Evolutionary conservation across 2,888 invertebrate genomes (phyloP).

Genomic region (Neria commutata): DNA sequence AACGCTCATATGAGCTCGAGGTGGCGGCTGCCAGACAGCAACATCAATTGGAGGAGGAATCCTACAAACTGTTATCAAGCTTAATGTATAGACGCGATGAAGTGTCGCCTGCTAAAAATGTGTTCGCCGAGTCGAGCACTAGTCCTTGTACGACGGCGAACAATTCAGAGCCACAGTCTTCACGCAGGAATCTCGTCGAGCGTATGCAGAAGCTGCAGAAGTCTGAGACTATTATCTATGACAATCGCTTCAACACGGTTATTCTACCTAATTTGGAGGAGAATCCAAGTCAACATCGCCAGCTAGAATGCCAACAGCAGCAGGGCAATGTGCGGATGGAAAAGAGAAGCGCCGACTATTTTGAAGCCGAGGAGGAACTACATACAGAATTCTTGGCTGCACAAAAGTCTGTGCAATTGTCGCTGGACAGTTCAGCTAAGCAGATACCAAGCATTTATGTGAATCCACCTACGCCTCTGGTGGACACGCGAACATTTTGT

Average conservation of each 20-base stretch:
- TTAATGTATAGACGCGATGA: conserved; percentile 22
- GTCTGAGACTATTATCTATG: conserved; percentile 55
- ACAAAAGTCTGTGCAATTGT: conserved; percentile 30
- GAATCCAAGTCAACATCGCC: too few relatives aligned
- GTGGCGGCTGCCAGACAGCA: not conserved
- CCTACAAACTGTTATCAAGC: conserved; percentile 29
- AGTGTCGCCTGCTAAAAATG: not conserved
- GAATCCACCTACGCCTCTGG: conserved; percentile 52
- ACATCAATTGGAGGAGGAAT: conserved; percentile 18
- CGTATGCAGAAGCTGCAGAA: conserved; percentile 44
- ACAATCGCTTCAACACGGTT: conserved; percentile 42
- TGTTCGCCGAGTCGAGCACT: not conserved
- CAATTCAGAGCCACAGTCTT: conserved; percentile 4
- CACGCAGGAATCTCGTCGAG: conserved; percentile 16
- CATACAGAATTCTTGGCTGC: conserved; percentile 13
- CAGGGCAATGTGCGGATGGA: not conserved
- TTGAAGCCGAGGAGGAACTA: conserved; percentile 6
- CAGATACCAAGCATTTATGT: conserved; percentile 50
- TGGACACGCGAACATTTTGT: conserved; percentile 19
- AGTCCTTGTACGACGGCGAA: not conserved
- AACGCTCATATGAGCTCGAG: conserved; percentile 5
- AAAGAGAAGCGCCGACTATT: not conserved
- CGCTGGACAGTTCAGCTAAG: conserved; percentile 25
- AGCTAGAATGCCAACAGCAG: not conserved
- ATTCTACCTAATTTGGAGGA: conserved; percentile 38